These are phyloP conservation scores for Micrasema minimum DNA, from an alignment of 1,140 invertebrate species.

Conservation along the genomic window DNA sequence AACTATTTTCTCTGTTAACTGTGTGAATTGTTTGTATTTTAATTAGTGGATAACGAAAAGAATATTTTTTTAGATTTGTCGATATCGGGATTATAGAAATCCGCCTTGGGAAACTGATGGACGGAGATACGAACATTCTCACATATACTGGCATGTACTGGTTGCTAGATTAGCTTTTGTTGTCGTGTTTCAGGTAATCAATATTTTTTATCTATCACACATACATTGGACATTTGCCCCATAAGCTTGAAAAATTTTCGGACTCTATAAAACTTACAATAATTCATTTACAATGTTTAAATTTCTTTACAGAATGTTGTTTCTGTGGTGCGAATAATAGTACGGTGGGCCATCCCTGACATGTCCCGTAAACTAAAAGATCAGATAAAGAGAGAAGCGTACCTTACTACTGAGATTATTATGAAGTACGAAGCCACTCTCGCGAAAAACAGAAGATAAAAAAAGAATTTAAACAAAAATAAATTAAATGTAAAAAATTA, in stretches of 20 bases:
- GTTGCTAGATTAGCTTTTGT: constrained; percentile 89
- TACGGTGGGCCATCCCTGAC: constrained; percentile 87
- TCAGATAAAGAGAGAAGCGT: constrained; percentile 85
- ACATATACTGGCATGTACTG: constrained; percentile 91
- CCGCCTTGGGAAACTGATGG: constrained; percentile 72
- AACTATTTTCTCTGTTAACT: not conserved
- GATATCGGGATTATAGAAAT: constrained; percentile 78
- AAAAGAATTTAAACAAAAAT: not conserved
- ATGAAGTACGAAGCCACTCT: constrained; percentile 74
- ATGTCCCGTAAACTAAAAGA: constrained; percentile 78
- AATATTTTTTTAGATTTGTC: constrained; percentile 83
- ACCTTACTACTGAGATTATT: constrained; percentile 86
- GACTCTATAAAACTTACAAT: not conserved
- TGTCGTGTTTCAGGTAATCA: constrained; percentile 75
- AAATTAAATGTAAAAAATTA: not conserved
- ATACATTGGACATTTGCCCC: not conserved
- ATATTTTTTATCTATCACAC: constrained; percentile 61
- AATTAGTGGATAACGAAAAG: too few species aligned
- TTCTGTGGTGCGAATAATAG: constrained; percentile 76
- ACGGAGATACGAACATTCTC: constrained; percentile 74
- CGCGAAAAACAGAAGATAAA: not conserved
- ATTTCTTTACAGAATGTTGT: constrained; percentile 77
- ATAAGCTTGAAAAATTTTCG: not conserved
- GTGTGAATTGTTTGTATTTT: too few species aligned
- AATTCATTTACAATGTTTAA: not conserved